Conservation (phyloP, 2,113 vertebrate genomes). For the Nanorana parkeri region DNA sequence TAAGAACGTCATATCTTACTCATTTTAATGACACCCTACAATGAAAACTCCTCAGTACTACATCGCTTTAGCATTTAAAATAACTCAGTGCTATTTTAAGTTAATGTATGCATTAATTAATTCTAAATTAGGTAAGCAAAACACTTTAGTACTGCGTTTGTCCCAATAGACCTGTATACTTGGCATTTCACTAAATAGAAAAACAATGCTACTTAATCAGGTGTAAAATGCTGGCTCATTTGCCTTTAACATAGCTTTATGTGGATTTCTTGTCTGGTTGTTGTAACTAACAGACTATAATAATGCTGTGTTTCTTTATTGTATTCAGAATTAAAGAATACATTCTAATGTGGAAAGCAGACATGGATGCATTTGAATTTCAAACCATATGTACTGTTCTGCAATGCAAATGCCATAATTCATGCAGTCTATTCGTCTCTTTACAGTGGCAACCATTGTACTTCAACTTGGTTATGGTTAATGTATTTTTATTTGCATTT, state of each 20-base stretch:
- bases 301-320: slow-evolving; percentile 13
- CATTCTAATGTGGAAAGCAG: too few species aligned
- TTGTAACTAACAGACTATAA: slow-evolving; percentile 64
- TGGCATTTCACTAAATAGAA: slow-evolving; percentile 58
- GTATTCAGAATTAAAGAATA: neutral
- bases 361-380: too few species aligned
- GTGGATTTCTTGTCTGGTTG: slow-evolving; percentile 61
- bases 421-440: too few species aligned
- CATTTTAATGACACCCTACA: too few species aligned
- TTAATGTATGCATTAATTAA: slow-evolving; percentile 41
- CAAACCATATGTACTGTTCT: too few species aligned
- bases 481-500: too few species aligned
- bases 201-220: slow-evolving; percentile 70
- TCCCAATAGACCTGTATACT: slow-evolving; percentile 59
- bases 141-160: slow-evolving; percentile 14
- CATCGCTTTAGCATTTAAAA: neutral
- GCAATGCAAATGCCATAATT: too few species aligned
- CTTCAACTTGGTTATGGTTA: too few species aligned
- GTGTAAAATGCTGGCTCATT: slow-evolving; percentile 65
- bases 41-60: too few species aligned
- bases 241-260: slow-evolving; percentile 69
- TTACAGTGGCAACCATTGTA: too few species aligned
- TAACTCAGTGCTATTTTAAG: slow-evolving; percentile 9
- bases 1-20: too few species aligned
- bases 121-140: slow-evolving; percentile 27